phyloP scores from a whole-genome alignment of 2,888 invertebrate genomes.

The Mamestra brassicae region DNA sequence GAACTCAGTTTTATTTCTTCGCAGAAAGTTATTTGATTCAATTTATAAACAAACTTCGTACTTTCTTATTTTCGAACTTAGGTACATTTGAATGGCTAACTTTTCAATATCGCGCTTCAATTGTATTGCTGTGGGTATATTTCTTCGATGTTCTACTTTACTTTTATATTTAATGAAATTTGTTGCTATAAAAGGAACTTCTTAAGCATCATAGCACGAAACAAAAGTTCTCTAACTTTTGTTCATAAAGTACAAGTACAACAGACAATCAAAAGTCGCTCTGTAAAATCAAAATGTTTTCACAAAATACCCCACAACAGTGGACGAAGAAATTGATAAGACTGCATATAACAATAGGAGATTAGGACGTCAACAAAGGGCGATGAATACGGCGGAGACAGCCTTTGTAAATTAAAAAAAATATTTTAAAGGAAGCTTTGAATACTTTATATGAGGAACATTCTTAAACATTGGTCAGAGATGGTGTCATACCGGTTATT shows the following conservation, averaged over 20 bases:
- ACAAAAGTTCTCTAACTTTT: constrained; percentile 19
- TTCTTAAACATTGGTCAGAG: constrained; percentile 38
- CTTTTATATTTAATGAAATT: constrained; percentile 13
- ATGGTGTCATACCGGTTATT: constrained; percentile 56
- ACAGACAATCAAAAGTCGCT: constrained; percentile 36
- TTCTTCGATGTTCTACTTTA: constrained; percentile 22
- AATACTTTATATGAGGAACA: constrained; percentile 35
- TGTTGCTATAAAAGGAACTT: constrained; percentile 6
- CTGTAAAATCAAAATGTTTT: constrained; percentile 38
- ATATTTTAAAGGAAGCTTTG: constrained; percentile 42
- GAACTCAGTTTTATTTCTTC: constrained; percentile 69
- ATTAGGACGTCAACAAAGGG: constrained; percentile 62
- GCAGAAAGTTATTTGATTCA: constrained; percentile 58
- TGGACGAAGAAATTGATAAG: constrained; percentile 51
- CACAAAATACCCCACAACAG: constrained; percentile 11
- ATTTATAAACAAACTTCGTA: constrained; percentile 66
- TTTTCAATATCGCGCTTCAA: constrained; percentile 48
- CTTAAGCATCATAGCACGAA: not conserved
- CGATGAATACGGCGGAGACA: constrained; percentile 28
- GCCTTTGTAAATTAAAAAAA: constrained; percentile 59
- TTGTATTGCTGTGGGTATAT: constrained; percentile 27
- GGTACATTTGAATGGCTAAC: constrained; percentile 56
- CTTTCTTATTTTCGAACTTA: constrained; percentile 50
- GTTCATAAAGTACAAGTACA: not conserved
- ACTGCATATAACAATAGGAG: constrained; percentile 55